A percentile compares a stretch with the other conserved stretches of the same genome.
Conservation (phyloP, 2,888 invertebrate species). For the Lycophotia porphyrea region DNA sequence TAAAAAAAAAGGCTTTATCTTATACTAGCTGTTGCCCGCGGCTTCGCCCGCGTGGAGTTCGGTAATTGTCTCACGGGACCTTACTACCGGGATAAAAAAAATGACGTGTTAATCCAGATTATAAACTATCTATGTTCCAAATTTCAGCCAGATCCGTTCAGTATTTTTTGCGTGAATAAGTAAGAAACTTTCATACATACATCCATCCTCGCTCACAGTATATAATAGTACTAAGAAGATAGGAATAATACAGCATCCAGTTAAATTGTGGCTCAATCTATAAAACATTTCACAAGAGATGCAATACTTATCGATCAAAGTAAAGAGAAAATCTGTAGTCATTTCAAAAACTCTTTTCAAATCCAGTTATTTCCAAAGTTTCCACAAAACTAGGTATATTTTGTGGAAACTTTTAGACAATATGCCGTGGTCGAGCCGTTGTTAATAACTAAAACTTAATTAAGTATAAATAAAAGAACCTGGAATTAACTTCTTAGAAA, state of each 20-base stretch:
- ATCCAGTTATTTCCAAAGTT: slow-evolving; percentile 2
- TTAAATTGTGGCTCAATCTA: background rate
- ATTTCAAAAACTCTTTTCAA: slow-evolving; percentile 14
- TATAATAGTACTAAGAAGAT: too few relatives aligned
- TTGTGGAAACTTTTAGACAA: too few relatives aligned
- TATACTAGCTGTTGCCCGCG: background rate
- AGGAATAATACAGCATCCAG: background rate
- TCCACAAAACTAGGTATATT: slow-evolving; percentile 21
- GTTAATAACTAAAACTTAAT: slow-evolving; percentile 40
- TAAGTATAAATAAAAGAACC: slow-evolving; percentile 32
- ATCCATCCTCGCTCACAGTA: too few relatives aligned
- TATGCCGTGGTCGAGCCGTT: slow-evolving; percentile 13
- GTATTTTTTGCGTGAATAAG: background rate
- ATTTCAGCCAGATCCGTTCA: background rate
- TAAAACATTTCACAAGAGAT: background rate
- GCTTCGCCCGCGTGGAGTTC: background rate
- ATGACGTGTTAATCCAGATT: background rate
- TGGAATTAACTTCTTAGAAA: slow-evolving; percentile 21
- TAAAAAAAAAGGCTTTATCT: background rate
- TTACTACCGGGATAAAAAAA: background rate
- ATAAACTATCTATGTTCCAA: background rate
- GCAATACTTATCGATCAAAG: background rate
- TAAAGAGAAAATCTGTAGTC: background rate
- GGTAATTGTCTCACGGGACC: background rate
- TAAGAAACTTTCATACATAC: background rate